A percentile compares a stretch with the other conserved stretches of the same genome.
Evolutionary conservation across 2,113 vertebrate species (phyloP).

Genomic region (Misgurnus anguillicaudatus): DNA sequence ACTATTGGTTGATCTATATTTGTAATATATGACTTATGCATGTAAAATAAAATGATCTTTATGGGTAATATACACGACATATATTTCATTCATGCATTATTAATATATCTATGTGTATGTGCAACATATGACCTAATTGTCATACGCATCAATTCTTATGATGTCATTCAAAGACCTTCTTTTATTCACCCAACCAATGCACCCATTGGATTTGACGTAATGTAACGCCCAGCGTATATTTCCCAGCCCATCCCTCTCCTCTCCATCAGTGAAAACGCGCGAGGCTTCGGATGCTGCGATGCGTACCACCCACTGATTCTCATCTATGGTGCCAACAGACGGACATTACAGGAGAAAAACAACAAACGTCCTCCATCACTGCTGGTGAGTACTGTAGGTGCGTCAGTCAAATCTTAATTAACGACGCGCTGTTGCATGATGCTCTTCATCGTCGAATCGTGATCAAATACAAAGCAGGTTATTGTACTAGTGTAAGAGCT

Average conservation of each 20-base stretch:
- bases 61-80: too few species aligned
- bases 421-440: background rate
- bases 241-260: background rate
- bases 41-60: background rate
- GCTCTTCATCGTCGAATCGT: background rate
- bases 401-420: background rate
- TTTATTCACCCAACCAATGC: background rate
- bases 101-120: too few species aligned
- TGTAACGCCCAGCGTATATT: background rate
- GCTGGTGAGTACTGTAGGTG: background rate
- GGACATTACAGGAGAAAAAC: constrained; percentile 38
- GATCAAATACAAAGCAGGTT: background rate
- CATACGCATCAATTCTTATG: too few species aligned
- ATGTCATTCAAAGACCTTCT: too few species aligned
- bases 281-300: constrained; percentile 39
- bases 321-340: constrained; percentile 40
- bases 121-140: too few species aligned
- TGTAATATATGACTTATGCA: background rate
- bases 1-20: too few species aligned
- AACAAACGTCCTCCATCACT: constrained; percentile 21
- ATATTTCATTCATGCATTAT: background rate
- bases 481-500: background rate
- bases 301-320: constrained; percentile 12
- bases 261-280: background rate
- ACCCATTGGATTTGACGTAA: constrained; percentile 1